Base-by-base conservation (phyloP, 2,888 invertebrate genomes). In the Pseudococcus jackbeardsleyi region DNA sequence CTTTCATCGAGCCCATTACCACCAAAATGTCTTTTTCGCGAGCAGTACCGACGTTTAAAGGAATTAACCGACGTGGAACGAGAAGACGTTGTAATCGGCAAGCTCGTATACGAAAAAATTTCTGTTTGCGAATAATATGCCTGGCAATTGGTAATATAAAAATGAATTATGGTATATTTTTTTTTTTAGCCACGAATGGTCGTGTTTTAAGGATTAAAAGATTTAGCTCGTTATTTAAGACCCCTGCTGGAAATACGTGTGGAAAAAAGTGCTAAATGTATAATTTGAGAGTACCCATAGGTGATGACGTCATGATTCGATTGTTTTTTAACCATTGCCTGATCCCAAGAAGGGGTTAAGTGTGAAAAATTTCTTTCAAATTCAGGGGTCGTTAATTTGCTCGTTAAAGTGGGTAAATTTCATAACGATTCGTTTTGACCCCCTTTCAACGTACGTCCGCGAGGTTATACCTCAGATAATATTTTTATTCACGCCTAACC, bases 301-400 rank as follows among this genome's bases (percentile, higher is more conserved):
- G 48, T 72, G 59, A 59, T 64, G 86, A 86, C 86, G 86, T 86
- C 86, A 86, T 86, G 72, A 86, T 86, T 86, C 26, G 48, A 86
- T 77, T 77, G 77, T 46, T 77, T 64, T 26, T 42, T n/a, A n/a
- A n/a, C n/a, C n/a, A n/a, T n/a, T n/a, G n/a, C n/a, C n/a, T n/a
- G n/a, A n/a, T n/a, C n/a, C n/a, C 8, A 17, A 1, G 72, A 72
- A 82, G 46, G 79, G 79, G 26, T 82, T 26, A 46, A 33, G 72
- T 72, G 72, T 33, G 72, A 82, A 46, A 82, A 82, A 46, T 82
- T 82, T 82, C 1, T 82, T 46, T 8, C 5, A 82, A 82, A 82
- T 82, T 82, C 79, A 82, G 79, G 79, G 79, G 79, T 82, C 79
- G 12, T 19, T n/a, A 82, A 82, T 46, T 82, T 5, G 26, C 33